Base-by-base conservation (phyloP, 2,888 invertebrate species). In the Nomada goodeniana region DNA sequence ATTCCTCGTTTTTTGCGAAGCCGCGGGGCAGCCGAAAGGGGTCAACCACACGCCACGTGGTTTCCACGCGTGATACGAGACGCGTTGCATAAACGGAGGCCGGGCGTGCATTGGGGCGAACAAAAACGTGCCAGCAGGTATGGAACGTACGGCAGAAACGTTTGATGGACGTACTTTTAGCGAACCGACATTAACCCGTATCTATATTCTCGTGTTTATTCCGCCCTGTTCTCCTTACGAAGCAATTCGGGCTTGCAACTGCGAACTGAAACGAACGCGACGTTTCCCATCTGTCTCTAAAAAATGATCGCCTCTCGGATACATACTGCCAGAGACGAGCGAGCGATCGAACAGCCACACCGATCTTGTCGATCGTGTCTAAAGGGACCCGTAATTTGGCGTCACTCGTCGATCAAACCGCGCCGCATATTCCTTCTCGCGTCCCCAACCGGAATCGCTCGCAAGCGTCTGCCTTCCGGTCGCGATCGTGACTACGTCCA, bases 31-130 rank as follows among this genome's bases (percentile, higher is more conserved):
- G 61, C 63, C 75, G 80, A 86, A 81, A 85, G 80, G 88, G 86
- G 83, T 68, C 80, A 88, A 83, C 61, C 80, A 15, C 47, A 78
- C 69, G 81, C 88, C 88, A 88, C 88, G 88, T 88, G 88, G 85
- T 85, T 73, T 80, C 70, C 87, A 84, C 84, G 84, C 86, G 83
- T 83, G 80, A 84, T 75, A 69, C 79, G 73, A 69, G 59, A 76
- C 86, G 77, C 74, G 81, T 71, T 80, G 71, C 61, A 53, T 76
- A 67, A n/a, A 50, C 65, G 60, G 2, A 36, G 15, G 61, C 26
- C 42, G n/a, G 55, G 13, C 26, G 23, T 36, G 36, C 53, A 53
- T 36, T 70, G 20, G 5, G 20, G 5, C 20, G 29, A 9, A 47
- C 60, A 60, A 60, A 70, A 70, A 50, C 20, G 29, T 29, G 20